Percentiles rank a stretch among this genome's conserved stretches.
Evolutionary conservation across 2,888 invertebrate genomes (phyloP).

Genomic region (Amphimallon solstitiale): DNA sequence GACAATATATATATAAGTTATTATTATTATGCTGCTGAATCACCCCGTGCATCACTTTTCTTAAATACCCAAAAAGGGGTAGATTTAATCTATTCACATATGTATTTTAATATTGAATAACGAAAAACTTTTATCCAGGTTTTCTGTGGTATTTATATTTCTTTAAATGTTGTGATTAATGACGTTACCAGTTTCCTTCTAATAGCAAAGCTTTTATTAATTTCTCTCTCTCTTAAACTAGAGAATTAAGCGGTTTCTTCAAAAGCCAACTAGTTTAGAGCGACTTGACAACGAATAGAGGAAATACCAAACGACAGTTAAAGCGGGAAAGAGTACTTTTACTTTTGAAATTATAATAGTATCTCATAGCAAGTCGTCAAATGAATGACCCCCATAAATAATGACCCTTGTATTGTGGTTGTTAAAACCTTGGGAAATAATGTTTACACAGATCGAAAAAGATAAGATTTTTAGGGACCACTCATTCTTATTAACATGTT

Average conservation of each 20-base stretch:
- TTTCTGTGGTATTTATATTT: no score
- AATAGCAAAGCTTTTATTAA: no score
- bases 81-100: no score
- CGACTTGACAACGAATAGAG: conserved; percentile 12
- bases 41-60: no score
- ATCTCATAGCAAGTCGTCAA: conserved; percentile 44
- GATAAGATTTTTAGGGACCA: conserved; percentile 55
- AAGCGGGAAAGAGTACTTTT: conserved; percentile 48
- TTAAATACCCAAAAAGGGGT: no score
- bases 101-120: no score
- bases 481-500: conserved; percentile 56
- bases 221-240: no score
- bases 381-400: conserved; percentile 59
- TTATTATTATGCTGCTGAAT: no score
- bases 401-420: conserved; percentile 53
- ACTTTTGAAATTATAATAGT: conserved; percentile 52
- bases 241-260: conserved; percentile 15
- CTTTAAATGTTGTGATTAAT: no score
- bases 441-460: conserved; percentile 58
- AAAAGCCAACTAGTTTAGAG: conserved; percentile 9
- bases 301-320: conserved; percentile 46
- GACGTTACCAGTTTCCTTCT: no score
- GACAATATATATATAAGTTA: no score
- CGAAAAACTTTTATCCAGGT: no score
- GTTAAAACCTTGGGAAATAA: conserved; percentile 59